These are phyloP conservation scores for Elgaria multicarinata DNA, from an alignment of 2,113 vertebrate species.

Conservation along the genomic window DNA sequence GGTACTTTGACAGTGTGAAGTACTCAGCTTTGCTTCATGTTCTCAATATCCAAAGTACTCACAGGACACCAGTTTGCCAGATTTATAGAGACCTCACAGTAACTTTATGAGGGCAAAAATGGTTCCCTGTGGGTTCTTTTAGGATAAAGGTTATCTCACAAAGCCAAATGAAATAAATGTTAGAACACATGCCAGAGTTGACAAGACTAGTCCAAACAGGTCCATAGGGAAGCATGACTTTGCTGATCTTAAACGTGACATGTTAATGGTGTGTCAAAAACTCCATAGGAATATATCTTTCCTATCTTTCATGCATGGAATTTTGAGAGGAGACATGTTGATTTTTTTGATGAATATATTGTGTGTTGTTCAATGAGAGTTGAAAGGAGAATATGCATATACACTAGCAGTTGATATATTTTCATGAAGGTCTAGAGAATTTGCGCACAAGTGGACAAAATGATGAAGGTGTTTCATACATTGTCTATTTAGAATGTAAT, in stretches of 20 bases:
- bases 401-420: neutral
- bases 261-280: neutral
- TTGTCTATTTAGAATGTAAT: no score
- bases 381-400: neutral
- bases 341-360: neutral
- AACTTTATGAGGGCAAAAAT: neutral
- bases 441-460: neutral
- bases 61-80: neutral
- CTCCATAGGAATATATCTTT: neutral
- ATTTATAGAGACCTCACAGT: neutral
- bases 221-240: neutral
- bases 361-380: neutral
- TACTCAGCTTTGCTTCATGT: neutral
- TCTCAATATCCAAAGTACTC: neutral
- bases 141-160: slow-evolving; percentile 1
- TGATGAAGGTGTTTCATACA: no score
- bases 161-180: neutral
- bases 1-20: neutral
- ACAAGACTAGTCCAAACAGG: neutral
- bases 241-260: neutral
- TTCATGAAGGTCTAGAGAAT: neutral
- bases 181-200: neutral
- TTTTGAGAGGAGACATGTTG: neutral
- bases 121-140: neutral
- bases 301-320: neutral